A percentile compares a stretch with the other conserved stretches of the same genome.
phyloP scores from a whole-genome alignment of 2,113 vertebrate genomes.

The Maccullochella peelii region DNA sequence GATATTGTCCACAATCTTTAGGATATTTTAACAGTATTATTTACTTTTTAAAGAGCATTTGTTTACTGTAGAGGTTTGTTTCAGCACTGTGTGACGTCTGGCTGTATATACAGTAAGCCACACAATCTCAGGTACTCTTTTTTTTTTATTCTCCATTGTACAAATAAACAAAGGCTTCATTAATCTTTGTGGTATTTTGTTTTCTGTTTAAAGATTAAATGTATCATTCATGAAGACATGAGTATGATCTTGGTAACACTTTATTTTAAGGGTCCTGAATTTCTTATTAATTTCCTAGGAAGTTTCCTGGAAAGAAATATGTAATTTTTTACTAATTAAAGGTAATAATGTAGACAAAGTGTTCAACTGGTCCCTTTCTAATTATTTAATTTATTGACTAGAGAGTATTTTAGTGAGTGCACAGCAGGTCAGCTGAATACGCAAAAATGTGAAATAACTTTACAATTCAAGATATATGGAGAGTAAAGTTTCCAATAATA shows the following conservation, averaged over 20 bases:
- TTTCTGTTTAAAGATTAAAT: neutral
- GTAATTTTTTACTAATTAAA: neutral
- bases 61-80: constrained; percentile 39
- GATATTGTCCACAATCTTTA: constrained; percentile 1
- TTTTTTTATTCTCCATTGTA: constrained; percentile 7
- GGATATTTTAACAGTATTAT: constrained; percentile 27
- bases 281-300: neutral
- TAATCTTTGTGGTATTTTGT: constrained; percentile 4
- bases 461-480: neutral
- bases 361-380: neutral
- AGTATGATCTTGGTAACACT: neutral
- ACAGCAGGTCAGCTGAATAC: neutral
- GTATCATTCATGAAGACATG: neutral
- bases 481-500: neutral
- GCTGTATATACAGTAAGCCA: constrained; percentile 45
- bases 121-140: constrained; percentile 67
- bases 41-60: constrained; percentile 26
- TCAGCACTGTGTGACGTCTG: constrained; percentile 49
- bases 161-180: constrained; percentile 55
- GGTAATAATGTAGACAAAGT: neutral
- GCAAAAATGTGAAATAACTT: neutral
- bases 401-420: neutral
- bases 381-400: too few species aligned
- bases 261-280: neutral
- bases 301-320: neutral